A percentile compares a stretch with the other conserved stretches of the same genome.
Evolutionary conservation across 2,797 vertebrate species (phyloP).

Genomic region (Macrochelys suwanniensis): DNA sequence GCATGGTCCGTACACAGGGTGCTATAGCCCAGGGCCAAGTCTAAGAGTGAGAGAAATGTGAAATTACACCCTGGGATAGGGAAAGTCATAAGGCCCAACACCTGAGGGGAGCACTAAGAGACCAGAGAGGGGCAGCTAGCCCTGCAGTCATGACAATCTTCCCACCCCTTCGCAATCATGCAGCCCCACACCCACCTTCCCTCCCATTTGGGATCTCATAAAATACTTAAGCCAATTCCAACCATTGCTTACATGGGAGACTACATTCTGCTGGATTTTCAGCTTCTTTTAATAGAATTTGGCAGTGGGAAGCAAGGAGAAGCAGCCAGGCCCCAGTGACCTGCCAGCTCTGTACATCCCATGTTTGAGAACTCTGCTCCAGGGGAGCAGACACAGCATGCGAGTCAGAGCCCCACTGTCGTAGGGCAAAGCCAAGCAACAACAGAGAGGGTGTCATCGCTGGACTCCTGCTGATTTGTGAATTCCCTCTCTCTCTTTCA

Average conservation of each 20-base stretch:
- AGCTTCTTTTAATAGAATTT: neutral
- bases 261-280: neutral
- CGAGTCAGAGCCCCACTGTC: neutral
- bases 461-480: neutral
- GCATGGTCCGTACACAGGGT: neutral
- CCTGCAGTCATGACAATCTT: neutral
- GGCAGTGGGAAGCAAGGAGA: neutral
- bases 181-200: neutral
- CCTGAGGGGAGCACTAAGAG: neutral
- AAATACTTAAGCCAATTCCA: neutral
- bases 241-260: too few relatives aligned
- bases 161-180: neutral
- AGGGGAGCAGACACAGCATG: neutral
- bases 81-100: neutral
- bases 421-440: neutral
- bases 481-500: neutral
- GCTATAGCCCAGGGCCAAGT: too few relatives aligned
- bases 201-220: neutral
- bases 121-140: neutral
- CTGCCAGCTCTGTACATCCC: neutral
- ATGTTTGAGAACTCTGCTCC: neutral
- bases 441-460: neutral
- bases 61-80: neutral
- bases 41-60: neutral
- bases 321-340: neutral